Evolutionary conservation across 2,113 vertebrate genomes (phyloP).

Genomic region (Ochotona princeps): DNA sequence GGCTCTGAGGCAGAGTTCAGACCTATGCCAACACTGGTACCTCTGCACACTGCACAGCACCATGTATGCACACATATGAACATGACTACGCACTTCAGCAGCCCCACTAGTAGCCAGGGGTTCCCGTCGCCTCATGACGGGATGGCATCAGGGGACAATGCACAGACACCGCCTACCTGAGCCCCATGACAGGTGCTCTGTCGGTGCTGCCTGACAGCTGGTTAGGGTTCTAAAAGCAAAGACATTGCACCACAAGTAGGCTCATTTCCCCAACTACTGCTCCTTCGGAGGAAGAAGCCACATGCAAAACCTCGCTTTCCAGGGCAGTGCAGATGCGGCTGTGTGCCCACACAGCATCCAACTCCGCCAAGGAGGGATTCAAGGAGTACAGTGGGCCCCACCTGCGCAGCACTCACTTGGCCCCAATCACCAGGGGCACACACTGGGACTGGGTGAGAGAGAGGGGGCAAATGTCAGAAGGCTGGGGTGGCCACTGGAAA

Average conservation of each 20-base stretch:
- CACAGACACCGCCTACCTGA: constrained; percentile 61
- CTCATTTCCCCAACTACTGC: constrained; percentile 12
- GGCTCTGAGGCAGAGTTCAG: not conserved
- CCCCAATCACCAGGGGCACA: not conserved
- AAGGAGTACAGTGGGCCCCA: not conserved
- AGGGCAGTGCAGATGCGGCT: not conserved
- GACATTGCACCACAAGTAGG: not conserved
- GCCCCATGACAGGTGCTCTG: constrained; percentile 21
- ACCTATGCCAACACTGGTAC: not conserved
- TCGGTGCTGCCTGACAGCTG: constrained; percentile 57
- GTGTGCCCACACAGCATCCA: not conserved
- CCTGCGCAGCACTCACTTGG: not conserved
- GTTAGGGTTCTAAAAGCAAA: constrained; percentile 44
- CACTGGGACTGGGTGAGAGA: not conserved
- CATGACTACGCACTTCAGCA: constrained; percentile 42
- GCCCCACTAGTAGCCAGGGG: constrained; percentile 33
- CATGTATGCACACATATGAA: not conserved
- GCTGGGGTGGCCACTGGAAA: not conserved
- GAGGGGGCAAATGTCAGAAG: not conserved
- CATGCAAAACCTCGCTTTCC: constrained; percentile 35
- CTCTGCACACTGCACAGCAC: not conserved
- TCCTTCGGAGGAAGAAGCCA: not conserved
- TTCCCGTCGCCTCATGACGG: constrained; percentile 69
- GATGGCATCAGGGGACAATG: constrained; percentile 64
- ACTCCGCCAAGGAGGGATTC: not conserved